A percentile compares a stretch with the other conserved stretches of the same genome.
Evolutionary conservation across 2,888 invertebrate species (phyloP).

Genomic region (Cheilosia impressa): DNA sequence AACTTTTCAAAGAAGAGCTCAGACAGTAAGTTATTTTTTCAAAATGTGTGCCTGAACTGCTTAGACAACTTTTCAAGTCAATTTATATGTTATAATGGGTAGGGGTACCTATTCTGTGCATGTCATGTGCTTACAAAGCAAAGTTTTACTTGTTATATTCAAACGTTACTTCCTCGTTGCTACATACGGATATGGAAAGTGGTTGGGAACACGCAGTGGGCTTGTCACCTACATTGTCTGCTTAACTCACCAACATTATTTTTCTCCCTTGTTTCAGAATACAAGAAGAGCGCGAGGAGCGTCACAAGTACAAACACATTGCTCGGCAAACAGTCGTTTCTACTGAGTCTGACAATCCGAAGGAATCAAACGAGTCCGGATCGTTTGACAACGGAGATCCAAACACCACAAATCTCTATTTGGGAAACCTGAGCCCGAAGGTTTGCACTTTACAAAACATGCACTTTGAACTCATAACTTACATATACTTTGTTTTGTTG

Average conservation of each 20-base stretch:
- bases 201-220: too few relatives aligned
- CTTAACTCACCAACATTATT: too few relatives aligned
- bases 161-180: too few relatives aligned
- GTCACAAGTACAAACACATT: conserved; percentile 93
- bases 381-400: conserved; percentile 98
- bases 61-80: background rate
- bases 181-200: too few relatives aligned
- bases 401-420: conserved; percentile 98
- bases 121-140: too few relatives aligned
- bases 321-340: conserved; percentile 76
- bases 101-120: background rate
- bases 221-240: too few relatives aligned
- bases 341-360: conserved; percentile 63
- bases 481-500: background rate
- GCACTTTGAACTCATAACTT: background rate
- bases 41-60: background rate
- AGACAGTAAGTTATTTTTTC: conserved; percentile 88
- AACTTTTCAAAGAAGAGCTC: conserved; percentile 98
- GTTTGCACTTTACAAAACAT: conserved; percentile 84
- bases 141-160: too few relatives aligned
- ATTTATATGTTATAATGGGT: background rate
- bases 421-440: conserved; percentile 98
- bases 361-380: conserved; percentile 85
- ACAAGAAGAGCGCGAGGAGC: conserved; percentile 98
- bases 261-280: conserved; percentile 86